phyloP scores from a whole-genome alignment of 2,113 vertebrate species.

The Madoqua kirkii region DNA sequence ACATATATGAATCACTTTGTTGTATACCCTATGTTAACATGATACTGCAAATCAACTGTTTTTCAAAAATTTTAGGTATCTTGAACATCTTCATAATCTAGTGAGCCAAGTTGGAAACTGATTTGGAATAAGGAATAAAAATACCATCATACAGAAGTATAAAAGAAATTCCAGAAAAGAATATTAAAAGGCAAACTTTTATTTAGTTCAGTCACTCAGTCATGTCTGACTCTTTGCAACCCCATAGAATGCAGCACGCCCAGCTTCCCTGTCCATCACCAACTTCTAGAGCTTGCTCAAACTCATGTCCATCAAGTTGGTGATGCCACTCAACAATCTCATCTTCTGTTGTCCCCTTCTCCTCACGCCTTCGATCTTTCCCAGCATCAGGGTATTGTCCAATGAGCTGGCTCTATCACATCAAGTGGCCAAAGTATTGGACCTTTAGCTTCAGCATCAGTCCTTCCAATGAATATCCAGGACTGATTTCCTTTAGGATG shows the following conservation, averaged over 20 bases:
- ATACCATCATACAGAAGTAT: neutral
- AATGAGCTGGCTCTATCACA: neutral
- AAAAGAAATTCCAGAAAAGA: neutral
- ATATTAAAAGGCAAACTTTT: neutral
- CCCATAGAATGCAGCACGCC: neutral
- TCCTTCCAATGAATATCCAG: neutral
- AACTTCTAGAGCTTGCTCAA: neutral
- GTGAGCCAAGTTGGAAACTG: neutral
- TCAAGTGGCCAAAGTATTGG: neutral
- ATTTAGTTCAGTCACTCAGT: neutral
- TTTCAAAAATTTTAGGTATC: neutral
- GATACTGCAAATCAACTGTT: neutral
- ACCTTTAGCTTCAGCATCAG: neutral
- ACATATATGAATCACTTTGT: neutral
- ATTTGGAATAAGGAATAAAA: neutral
- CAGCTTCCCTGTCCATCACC: neutral
- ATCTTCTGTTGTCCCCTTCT: neutral
- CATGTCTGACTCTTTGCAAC: neutral
- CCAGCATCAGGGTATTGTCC: neutral
- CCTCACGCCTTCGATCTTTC: accelerated
- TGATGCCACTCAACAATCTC: neutral
- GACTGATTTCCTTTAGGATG: neutral
- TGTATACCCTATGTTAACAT: neutral
- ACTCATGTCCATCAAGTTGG: neutral
- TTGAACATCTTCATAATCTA: neutral